These are phyloP conservation scores for Oligia strigilis DNA, from an alignment of 2,888 invertebrate species.

Conservation along the genomic window DNA sequence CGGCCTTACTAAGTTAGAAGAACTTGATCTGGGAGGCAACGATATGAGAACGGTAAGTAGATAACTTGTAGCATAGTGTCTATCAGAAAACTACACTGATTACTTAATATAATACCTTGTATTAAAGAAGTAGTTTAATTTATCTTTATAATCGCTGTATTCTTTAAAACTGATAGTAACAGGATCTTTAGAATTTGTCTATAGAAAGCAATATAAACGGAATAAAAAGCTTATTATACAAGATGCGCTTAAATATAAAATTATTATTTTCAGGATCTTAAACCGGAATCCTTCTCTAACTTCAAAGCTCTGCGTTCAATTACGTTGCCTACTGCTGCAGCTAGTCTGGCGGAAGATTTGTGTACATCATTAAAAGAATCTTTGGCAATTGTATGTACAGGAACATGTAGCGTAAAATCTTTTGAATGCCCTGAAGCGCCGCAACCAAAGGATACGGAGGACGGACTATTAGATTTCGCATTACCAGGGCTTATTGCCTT, in stretches of 20 bases:
- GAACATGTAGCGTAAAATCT: slow-evolving; percentile 73
- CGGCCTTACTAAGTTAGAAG: slow-evolving; percentile 80
- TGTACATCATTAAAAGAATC: slow-evolving; percentile 78
- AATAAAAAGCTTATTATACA: slow-evolving; percentile 9
- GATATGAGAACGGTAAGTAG: slow-evolving; percentile 83
- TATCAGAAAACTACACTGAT: background rate
- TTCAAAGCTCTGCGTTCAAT: slow-evolving; percentile 80
- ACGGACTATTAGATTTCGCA: slow-evolving; percentile 74
- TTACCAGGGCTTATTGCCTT: slow-evolving; percentile 82
- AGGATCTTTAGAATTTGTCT: background rate
- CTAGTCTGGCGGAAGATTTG: slow-evolving; percentile 76
- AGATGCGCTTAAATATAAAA: background rate
- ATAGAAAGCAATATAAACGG: background rate
- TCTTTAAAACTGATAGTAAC: slow-evolving; percentile 5
- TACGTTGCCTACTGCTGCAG: slow-evolving; percentile 76
- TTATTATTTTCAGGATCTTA: slow-evolving; percentile 77
- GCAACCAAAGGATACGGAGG: slow-evolving; percentile 70
- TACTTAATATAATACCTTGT: slow-evolving; percentile 2
- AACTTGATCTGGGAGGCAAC: slow-evolving; percentile 87
- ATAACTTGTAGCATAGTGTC: background rate
- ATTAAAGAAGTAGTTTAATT: background rate
- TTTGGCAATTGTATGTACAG: slow-evolving; percentile 81
- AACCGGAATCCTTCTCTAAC: slow-evolving; percentile 78
- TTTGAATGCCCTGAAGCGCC: slow-evolving; percentile 80
- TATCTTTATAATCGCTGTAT: slow-evolving; percentile 19